phyloP scores from a whole-genome alignment of 2,797 vertebrate genomes.

The Cichlasoma orientale region DNA sequence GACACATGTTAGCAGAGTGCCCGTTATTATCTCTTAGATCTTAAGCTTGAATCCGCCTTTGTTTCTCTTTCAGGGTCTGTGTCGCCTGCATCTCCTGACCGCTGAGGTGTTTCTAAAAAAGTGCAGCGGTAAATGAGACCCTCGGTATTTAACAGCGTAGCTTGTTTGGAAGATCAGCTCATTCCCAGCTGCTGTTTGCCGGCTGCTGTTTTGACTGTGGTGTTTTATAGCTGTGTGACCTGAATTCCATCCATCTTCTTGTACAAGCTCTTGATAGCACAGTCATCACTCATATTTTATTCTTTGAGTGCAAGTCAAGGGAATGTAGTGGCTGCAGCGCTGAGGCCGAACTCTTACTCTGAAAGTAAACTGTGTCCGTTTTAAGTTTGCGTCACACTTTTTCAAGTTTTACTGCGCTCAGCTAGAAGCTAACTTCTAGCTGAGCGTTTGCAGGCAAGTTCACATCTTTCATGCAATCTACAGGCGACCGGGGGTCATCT shows the following conservation, averaged over 20 bases:
- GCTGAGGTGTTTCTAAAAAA: conserved; percentile 43
- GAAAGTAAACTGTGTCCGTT: not conserved
- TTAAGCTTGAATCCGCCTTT: not conserved
- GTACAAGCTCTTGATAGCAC: not conserved
- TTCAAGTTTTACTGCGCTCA: not conserved
- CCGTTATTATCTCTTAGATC: not conserved
- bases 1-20: accelerated
- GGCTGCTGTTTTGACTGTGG: not conserved
- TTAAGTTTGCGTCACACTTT: accelerated
- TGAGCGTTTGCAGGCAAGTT: not conserved
- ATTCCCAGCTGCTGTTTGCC: not conserved
- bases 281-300: too few relatives aligned
- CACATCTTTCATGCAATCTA: not conserved
- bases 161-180: not conserved
- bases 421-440: not conserved
- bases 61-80: conserved; percentile 45
- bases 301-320: too few relatives aligned
- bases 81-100: conserved; percentile 29
- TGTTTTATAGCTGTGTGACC: not conserved
- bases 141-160: too few relatives aligned
- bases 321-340: not conserved
- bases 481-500: not conserved
- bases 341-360: not conserved
- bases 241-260: not conserved
- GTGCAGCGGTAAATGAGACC: not conserved